Evolutionary conservation across 2,888 invertebrate species (phyloP).

Genomic region (Idaea straminata): DNA sequence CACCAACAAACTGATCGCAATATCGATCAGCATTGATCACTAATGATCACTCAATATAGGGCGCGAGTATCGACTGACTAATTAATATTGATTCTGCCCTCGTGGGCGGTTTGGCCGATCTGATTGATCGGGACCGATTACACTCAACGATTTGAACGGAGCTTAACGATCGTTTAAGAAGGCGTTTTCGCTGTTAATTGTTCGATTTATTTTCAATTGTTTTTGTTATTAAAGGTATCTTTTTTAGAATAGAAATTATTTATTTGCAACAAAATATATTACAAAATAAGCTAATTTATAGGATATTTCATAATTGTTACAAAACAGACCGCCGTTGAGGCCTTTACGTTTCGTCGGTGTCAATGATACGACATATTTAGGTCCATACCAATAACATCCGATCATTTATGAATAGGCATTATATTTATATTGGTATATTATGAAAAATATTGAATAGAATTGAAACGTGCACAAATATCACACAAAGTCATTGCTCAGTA

Average conservation of each 20-base stretch:
- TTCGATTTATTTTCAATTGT: neutral
- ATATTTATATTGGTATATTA: neutral
- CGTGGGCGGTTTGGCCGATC: constrained; percentile 27
- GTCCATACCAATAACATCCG: too few relatives aligned
- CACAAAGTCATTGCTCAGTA: too few relatives aligned
- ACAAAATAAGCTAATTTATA: too few relatives aligned
- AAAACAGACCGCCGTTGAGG: too few relatives aligned
- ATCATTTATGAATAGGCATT: too few relatives aligned
- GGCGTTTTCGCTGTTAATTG: neutral
- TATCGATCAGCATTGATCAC: neutral
- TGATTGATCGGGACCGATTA: constrained; percentile 27
- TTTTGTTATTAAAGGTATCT: neutral
- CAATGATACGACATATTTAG: too few relatives aligned
- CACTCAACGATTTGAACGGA: constrained; percentile 12
- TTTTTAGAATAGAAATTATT: too few relatives aligned
- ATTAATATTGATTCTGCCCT: constrained; percentile 25
- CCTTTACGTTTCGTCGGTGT: too few relatives aligned
- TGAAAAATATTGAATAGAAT: too few relatives aligned
- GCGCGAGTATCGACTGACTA: constrained; percentile 22
- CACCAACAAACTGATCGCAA: neutral
- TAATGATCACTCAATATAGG: constrained; percentile 18
- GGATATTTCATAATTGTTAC: too few relatives aligned
- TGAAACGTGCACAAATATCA: too few relatives aligned
- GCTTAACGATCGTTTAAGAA: constrained; percentile 9
- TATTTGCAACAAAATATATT: too few relatives aligned